Evolutionary conservation across 2,113 vertebrate species (phyloP), one percentile per base, ranked within the genome.

Genomic region (Pelodiscus sinensis): DNA sequence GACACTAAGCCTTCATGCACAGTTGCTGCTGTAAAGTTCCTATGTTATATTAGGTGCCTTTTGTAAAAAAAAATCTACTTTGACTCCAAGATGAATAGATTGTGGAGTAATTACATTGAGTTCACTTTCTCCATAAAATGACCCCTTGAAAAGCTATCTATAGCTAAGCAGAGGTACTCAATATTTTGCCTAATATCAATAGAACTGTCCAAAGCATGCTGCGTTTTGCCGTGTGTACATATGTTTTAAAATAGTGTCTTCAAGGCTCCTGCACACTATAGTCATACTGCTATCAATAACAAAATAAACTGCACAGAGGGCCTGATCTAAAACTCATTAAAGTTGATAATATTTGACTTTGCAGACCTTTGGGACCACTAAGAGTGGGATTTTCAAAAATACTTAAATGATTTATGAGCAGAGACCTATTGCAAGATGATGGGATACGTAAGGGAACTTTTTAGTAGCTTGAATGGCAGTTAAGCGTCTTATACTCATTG

Each of bases 1-100:
- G 4, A 52, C 55, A 1, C 73, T 84, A 89, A 91, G 79, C 57
- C 73, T 92, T 94, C 75, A 84, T 8, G 44, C 68, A 90, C 13
- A 13, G 21, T 86, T 94, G 38, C 85, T 81, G 7, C 1, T 5
- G 58, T 82, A 88, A 79, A 24, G 35, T 82, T 55, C 10, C 56
- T 79, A 11, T 8, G 16, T 58, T 85, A 11, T 73, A 56, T 80
- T 81, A 92, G 82, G 19, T 90, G 81, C 27, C 51, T 89, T 86
- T 90, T 58, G 11, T 79, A 88, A 80, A 13, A 54, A 58, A 91
- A 54, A 58, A 91, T 84, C 57, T 81, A 35, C 2, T 84, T 83
- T 89, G 38, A 84, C 15, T 62, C 60, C 65, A 25, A n/a, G 71
- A 22, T 79, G 54, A 81, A 79, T 79, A 83, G 75, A 29, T 54